A percentile compares a stretch with the other conserved stretches of the same genome.
These are phyloP conservation scores for Argynnis bischoffii DNA, from an alignment of 2,888 invertebrate genomes.

Conservation along the genomic window DNA sequence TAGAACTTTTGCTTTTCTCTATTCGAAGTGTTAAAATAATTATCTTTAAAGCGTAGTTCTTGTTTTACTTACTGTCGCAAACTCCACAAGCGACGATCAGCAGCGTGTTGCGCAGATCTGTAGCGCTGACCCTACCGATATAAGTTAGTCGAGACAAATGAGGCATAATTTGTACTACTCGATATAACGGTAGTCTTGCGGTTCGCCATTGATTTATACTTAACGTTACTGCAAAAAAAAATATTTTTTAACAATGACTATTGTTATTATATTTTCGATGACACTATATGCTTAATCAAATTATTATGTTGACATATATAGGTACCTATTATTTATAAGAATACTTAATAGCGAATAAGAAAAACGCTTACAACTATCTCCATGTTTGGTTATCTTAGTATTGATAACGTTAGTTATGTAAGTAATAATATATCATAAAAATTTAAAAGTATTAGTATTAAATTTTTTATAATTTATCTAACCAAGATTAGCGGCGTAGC, in stretches of 20 bases:
- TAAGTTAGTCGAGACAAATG: slow-evolving; percentile 57
- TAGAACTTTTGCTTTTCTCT: too few relatives aligned
- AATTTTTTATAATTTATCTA: slow-evolving; percentile 10
- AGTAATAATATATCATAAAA: not conserved
- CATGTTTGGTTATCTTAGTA: too few relatives aligned
- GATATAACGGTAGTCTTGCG: slow-evolving; percentile 55
- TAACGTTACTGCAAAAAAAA: slow-evolving; percentile 52
- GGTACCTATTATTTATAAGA: too few relatives aligned
- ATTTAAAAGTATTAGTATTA: not conserved
- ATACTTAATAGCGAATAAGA: too few relatives aligned
- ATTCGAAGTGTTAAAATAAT: not conserved
- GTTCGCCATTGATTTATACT: slow-evolving; percentile 72
- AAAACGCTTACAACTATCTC: too few relatives aligned
- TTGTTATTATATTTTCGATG: too few relatives aligned
- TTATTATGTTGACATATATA: too few relatives aligned
- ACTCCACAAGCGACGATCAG: slow-evolving; percentile 63
- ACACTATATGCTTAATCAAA: too few relatives aligned
- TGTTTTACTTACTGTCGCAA: slow-evolving; percentile 58
- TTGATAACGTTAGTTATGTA: too few relatives aligned
- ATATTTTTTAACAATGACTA: not conserved
- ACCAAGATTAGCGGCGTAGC: slow-evolving; percentile 62
- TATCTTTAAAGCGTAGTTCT: not conserved
- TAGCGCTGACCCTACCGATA: slow-evolving; percentile 58
- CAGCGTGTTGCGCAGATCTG: slow-evolving; percentile 58
- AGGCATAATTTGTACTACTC: slow-evolving; percentile 66